phyloP scores from a whole-genome alignment of 2,113 vertebrate genomes.

The Nymphicus hollandicus region DNA sequence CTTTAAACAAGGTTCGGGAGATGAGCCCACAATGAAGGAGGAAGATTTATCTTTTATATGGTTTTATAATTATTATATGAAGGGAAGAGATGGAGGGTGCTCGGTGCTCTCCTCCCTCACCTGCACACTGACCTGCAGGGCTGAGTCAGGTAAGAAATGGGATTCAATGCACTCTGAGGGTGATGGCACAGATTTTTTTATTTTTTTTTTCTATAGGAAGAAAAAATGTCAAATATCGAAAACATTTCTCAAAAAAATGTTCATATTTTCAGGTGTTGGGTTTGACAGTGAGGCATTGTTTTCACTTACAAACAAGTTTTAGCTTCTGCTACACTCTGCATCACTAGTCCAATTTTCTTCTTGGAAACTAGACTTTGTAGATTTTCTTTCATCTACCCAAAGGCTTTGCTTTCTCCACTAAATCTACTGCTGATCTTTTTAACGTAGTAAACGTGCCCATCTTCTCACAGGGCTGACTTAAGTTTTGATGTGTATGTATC shows the following conservation, averaged over 20 bases:
- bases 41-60: background rate
- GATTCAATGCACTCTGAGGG: background rate
- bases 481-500: background rate
- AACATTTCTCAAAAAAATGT: background rate
- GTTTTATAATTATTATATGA: background rate
- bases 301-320: background rate
- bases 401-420: background rate
- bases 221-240: background rate
- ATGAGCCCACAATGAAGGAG: background rate
- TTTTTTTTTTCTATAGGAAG: accelerated
- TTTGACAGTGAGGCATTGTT: background rate
- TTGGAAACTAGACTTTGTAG: background rate
- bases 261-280: background rate
- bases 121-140: accelerated
- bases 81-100: background rate
- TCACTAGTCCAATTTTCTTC: background rate
- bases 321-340: background rate
- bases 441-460: background rate
- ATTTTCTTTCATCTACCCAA: background rate
- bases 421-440: background rate
- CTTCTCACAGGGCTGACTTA: background rate
- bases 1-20: background rate
- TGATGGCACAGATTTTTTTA: accelerated
- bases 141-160: background rate
- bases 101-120: accelerated